Percentiles rank a stretch among this genome's conserved stretches.
Evolutionary conservation across 2,797 vertebrate species (phyloP).

Genomic region (Gallinago nigripennis): DNA sequence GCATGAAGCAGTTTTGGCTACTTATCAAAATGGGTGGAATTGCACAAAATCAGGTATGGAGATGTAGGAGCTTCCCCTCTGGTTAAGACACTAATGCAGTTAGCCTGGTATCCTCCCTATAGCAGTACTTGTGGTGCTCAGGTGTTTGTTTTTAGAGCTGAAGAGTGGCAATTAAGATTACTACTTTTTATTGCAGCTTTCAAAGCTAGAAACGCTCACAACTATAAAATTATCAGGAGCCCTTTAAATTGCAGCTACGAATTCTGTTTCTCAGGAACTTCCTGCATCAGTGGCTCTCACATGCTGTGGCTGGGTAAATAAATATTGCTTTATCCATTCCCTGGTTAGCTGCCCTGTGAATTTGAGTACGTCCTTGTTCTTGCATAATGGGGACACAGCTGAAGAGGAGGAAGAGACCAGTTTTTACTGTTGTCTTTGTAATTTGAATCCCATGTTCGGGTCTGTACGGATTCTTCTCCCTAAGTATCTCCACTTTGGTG

Average conservation of each 20-base stretch:
- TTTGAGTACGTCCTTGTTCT: conserved; percentile 31
- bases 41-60: neutral
- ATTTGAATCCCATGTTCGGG: neutral
- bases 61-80: neutral
- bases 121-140: neutral
- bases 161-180: neutral
- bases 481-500: neutral
- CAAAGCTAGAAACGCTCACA: neutral
- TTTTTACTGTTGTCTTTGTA: conserved; percentile 20
- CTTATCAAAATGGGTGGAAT: neutral
- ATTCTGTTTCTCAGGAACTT: conserved; percentile 14
- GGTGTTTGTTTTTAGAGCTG: neutral
- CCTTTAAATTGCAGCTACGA: neutral
- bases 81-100: neutral
- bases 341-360: conserved; percentile 13
- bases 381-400: neutral
- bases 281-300: neutral
- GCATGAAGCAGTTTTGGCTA: neutral
- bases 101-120: neutral
- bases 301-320: conserved; percentile 19
- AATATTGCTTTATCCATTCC: conserved; percentile 47
- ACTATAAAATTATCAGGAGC: neutral
- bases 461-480: neutral
- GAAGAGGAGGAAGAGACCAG: neutral
- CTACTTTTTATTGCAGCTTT: neutral